Evolutionary conservation across 2,797 vertebrate species (phyloP), one percentile per base, ranked within the genome.

Genomic region (Chaetodon trifasciatus): DNA sequence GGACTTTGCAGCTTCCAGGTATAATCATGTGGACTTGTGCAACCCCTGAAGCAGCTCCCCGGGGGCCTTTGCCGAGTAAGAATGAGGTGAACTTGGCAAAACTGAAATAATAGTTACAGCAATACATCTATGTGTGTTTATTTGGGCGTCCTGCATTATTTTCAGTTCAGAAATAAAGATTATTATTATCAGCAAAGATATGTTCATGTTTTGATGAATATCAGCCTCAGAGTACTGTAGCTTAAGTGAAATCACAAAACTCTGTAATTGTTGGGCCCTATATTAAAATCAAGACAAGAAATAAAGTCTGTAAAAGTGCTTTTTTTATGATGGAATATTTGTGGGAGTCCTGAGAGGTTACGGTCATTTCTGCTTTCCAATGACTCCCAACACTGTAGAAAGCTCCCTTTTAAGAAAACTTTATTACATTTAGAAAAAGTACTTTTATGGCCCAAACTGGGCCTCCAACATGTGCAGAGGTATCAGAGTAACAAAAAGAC

Each of bases 1-100:
- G 70, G 81, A 90, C 74, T 85, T 67, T 79, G 65, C 65, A 71
- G 81, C 81, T 84, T 84, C 70, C 47, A 82, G 83, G 65, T 86
- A 74, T 64, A 83, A 79, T 85, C 64, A 75, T 81, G 70, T 70
- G 77, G 74, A 74, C 75, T 62, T 82, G 78, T 68, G 70, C 55
- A 79, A 61, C 53, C 55, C 83, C 60, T 60, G 35, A 70, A 78
- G 78, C 72, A 63, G 62, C 70, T 80, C 74, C 76, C 50, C 0
- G 8, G 65, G 58, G 63, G 73, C 19, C 13, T 82, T 62, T 79
- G 35, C 67, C 65, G 63, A 85, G 74, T 81, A 77, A 72, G 74
- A 84, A 78, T 73, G 47, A 85, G 69, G 68, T 61, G 40, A 88
- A 87, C 65, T 73, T 69, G 16, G 23, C 17, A 70, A 76, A 89